phyloP scores from a whole-genome alignment of 2,113 vertebrate genomes.

The Oryzias javanicus region DNA sequence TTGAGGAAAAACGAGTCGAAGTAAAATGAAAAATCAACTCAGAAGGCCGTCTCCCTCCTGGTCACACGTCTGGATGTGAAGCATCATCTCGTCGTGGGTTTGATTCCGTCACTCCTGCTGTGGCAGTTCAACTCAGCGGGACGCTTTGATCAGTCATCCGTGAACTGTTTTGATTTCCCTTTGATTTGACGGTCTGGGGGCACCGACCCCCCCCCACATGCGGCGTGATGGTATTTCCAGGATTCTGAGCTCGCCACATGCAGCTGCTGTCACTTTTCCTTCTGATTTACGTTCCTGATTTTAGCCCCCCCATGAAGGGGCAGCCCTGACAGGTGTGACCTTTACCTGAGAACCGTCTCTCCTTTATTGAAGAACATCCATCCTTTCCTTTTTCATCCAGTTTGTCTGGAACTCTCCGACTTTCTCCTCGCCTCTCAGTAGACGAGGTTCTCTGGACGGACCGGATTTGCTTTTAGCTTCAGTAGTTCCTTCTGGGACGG shows the following conservation, averaged over 20 bases:
- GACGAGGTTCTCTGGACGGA: no score
- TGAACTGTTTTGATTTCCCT: constrained; percentile 55
- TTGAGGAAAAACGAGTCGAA: no score
- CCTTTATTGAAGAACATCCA: no score
- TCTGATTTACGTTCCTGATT: constrained; percentile 52
- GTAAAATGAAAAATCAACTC: no score
- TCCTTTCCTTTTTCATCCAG: no score
- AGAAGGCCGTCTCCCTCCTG: constrained; percentile 12
- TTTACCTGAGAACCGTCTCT: background rate
- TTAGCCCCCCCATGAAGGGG: constrained; percentile 29
- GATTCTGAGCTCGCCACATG: constrained; percentile 26
- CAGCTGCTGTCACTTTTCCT: constrained; percentile 42
- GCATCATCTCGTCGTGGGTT: constrained; percentile 10
- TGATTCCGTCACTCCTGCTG: constrained; percentile 24
- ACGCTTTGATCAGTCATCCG: constrained; percentile 49
- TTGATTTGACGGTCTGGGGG: constrained; percentile 56
- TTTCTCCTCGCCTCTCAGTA: no score
- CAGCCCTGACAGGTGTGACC: constrained; percentile 42
- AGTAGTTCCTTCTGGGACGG: no score
- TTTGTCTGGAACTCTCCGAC: no score
- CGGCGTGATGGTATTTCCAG: constrained; percentile 41
- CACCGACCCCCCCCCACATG: background rate
- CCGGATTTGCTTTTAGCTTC: no score
- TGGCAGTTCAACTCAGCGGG: constrained; percentile 24
- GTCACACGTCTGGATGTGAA: constrained; percentile 9